Conservation (phyloP, 1,140 invertebrate genomes). For the Sminthurinus signatus region DNA sequence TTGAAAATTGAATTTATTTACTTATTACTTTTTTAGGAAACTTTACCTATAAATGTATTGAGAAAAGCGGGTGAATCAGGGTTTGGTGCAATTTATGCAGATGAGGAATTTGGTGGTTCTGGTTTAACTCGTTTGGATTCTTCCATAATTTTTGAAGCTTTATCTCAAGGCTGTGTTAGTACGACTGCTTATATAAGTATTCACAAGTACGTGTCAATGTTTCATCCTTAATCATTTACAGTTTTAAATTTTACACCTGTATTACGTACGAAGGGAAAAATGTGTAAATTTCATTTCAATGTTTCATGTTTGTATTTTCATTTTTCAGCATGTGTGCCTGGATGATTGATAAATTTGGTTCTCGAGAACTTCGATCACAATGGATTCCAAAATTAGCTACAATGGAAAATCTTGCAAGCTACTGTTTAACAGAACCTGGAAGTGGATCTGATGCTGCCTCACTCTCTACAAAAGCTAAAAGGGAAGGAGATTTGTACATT, state of each 20-base stretch:
- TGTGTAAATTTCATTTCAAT: too few species aligned
- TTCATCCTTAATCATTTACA: not conserved
- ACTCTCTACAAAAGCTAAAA: constrained; percentile 49
- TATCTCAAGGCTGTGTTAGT: constrained; percentile 55
- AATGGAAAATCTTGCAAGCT: constrained; percentile 57
- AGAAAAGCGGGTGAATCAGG: constrained; percentile 52
- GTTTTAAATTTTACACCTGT: not conserved
- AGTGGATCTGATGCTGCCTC: constrained; percentile 48
- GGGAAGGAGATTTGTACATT: constrained; percentile 49
- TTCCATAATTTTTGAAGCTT: constrained; percentile 58
- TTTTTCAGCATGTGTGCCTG: constrained; percentile 55
- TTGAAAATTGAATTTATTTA: not conserved
- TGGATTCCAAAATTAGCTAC: constrained; percentile 76
- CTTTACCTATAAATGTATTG: constrained; percentile 48
- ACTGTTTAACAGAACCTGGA: constrained; percentile 58
- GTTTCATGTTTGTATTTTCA: too few species aligned
- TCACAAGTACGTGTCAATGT: constrained; percentile 51
- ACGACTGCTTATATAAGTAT: constrained; percentile 60
- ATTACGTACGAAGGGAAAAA: not conserved
- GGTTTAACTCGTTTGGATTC: constrained; percentile 54
- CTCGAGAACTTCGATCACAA: constrained; percentile 72
- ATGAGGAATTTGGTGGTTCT: constrained; percentile 54
- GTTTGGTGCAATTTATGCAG: constrained; percentile 56
- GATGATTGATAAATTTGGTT: constrained; percentile 75
- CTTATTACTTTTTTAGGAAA: constrained; percentile 43